Evolutionary conservation across 2,113 vertebrate species (phyloP).

Genomic region (Rhizomys pruinosus): DNA sequence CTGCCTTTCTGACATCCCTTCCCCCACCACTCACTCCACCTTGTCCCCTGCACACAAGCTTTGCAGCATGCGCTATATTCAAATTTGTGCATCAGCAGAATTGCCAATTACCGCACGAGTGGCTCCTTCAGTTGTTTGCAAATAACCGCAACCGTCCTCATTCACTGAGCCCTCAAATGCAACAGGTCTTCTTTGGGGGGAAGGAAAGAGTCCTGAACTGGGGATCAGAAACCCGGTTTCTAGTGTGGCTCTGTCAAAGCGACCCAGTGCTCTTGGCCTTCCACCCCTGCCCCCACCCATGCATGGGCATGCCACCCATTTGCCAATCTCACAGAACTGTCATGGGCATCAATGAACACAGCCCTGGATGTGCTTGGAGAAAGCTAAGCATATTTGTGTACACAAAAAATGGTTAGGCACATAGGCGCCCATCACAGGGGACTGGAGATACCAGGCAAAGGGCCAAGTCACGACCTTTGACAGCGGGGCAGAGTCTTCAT

Average conservation of each 20-base stretch:
- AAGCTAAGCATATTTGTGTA: background rate
- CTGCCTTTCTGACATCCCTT: conserved; percentile 11
- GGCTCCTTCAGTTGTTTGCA: conserved; percentile 29
- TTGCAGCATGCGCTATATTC: conserved; percentile 64
- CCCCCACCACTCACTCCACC: background rate
- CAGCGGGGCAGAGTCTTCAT: background rate
- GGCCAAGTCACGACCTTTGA: background rate
- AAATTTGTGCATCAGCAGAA: conserved; percentile 40
- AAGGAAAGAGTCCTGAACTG: background rate
- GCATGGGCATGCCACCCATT: background rate
- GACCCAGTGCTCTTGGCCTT: background rate
- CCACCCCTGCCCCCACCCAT: background rate
- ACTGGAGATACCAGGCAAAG: background rate
- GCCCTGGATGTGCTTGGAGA: background rate
- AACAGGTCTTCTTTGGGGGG: background rate
- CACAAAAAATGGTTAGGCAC: background rate
- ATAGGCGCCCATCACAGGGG: background rate
- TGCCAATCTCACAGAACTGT: background rate
- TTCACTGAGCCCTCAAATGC: background rate
- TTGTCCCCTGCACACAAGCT: conserved; percentile 29
- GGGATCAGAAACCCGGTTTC: background rate
- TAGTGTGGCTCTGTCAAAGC: background rate
- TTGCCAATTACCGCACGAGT: conserved; percentile 27
- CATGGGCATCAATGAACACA: background rate
- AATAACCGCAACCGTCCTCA: background rate